Evolutionary conservation across 2,888 invertebrate species (phyloP).

Genomic region (Plagodis dolabraria): DNA sequence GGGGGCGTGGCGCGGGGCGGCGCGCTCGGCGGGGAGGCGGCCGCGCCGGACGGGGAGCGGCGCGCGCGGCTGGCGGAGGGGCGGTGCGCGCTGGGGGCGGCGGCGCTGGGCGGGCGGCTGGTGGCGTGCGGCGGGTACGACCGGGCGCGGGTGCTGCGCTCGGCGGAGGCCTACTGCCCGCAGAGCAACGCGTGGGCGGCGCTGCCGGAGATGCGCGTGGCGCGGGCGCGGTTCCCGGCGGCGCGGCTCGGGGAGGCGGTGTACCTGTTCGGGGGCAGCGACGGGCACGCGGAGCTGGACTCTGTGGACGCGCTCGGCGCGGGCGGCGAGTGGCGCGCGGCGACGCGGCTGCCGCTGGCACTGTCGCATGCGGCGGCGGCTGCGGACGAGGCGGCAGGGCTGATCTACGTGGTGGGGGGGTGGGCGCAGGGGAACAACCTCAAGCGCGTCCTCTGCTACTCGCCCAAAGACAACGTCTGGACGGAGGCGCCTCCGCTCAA

Average conservation of each 20-base stretch:
- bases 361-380: slow-evolving; percentile 89
- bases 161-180: slow-evolving; percentile 90
- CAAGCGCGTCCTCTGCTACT: slow-evolving; percentile 90
- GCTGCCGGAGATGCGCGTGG: slow-evolving; percentile 89
- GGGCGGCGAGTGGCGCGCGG: slow-evolving; percentile 83
- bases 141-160: slow-evolving; percentile 91
- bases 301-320: slow-evolving; percentile 64
- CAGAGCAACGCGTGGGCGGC: slow-evolving; percentile 88
- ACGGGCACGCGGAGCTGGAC: slow-evolving; percentile 92
- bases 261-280: slow-evolving; percentile 93
- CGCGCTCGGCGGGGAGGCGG: slow-evolving; percentile 89
- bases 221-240: slow-evolving; percentile 92
- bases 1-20: slow-evolving; percentile 91
- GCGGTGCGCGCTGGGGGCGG: slow-evolving; percentile 91
- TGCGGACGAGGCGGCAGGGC: slow-evolving; percentile 86
- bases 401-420: slow-evolving; percentile 77
- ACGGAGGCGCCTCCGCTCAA: slow-evolving; percentile 87
- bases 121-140: slow-evolving; percentile 94
- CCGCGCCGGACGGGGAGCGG: slow-evolving; percentile 46
- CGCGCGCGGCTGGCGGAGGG: slow-evolving; percentile 81
- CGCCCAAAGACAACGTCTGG: slow-evolving; percentile 87
- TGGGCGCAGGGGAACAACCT: slow-evolving; percentile 86
- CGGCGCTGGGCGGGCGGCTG: slow-evolving; percentile 88
- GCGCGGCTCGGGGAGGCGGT: slow-evolving; percentile 86
- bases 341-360: slow-evolving; percentile 76